Evolutionary conservation across 2,797 vertebrate genomes (phyloP), one percentile per base, ranked within the genome.

Genomic region (Lophius americanus): DNA sequence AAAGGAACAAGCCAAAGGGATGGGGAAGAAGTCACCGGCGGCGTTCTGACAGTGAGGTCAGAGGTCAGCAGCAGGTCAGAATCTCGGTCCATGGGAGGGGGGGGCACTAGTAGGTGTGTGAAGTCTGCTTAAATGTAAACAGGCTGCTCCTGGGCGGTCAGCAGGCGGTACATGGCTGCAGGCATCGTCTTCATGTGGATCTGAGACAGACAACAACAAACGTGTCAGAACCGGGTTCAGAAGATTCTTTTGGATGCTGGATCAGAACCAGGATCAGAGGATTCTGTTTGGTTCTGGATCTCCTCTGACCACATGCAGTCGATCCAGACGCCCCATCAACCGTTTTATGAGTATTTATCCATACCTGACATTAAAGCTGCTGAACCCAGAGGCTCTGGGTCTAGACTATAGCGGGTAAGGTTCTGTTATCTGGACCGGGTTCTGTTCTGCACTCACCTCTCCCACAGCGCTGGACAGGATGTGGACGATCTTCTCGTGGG

Each of bases 141-240:
- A 7, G 94, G 93, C 72, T 94, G 93, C 81, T 95, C 94, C 91
- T 99, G 98, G n/a, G 97, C 98, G 0, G 98, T 99, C 91, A 99
- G 92, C 90, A 99, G 93, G 81, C 98, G 94, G 89, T 98, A 99
- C 97, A 99, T 98, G 84, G 97, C 97, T 59, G 97, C 97, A 63
- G 98, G 97, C 98, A 99, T 99, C 0, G 98, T 99, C 94, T 98
- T 99, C 98, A 99, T 99, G 86, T 98, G 96, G 73, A 98, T 99
- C 97, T 99, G 87, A 66, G 64, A 77, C 1, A 74, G 4, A 6
- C 48, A 23, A 75, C n/a, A 44, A 41, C 49, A 10, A 8, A 10
- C 3, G 4, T 5, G 11, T 8, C 51, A 52, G 49, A 3, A 23
- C 23, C 23, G 2, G 23, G 23, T 23, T 23, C 23, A 23, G 23